Conservation (phyloP, 1,140 invertebrate species). For the Branchinecta lynchi region DNA sequence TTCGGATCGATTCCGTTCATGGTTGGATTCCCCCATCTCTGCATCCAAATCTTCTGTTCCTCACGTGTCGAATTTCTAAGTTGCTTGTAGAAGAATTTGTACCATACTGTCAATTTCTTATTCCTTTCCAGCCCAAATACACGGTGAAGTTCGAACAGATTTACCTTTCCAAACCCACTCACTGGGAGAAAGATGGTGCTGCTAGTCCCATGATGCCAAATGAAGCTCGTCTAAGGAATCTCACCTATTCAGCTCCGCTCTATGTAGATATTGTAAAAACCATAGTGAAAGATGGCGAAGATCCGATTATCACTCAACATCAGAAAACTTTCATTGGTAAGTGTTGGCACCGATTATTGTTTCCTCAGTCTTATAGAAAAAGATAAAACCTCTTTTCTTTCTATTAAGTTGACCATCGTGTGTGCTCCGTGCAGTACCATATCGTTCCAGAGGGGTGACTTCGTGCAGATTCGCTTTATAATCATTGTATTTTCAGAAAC, state of each 20-base stretch:
- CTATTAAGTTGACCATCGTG: no score
- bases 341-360: not conserved
- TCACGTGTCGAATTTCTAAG: no score
- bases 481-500: no score
- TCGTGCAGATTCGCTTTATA: no score
- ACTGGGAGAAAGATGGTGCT: constrained; percentile 99
- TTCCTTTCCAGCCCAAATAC: constrained; percentile 53
- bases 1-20: no score
- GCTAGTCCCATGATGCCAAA: constrained; percentile 99
- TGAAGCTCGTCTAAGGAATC: constrained; percentile 72
- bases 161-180: constrained; percentile 94
- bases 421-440: no score
- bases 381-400: not conserved
- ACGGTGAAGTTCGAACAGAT: constrained; percentile 96
- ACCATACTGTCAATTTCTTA: constrained; percentile 1
- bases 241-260: constrained; percentile 89
- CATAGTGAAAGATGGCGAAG: constrained; percentile 72
- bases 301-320: constrained; percentile 80
- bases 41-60: no score
- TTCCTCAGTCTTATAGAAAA: not conserved
- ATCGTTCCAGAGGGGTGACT: no score
- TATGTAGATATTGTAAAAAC: constrained; percentile 98
- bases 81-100: no score
- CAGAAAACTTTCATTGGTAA: constrained; percentile 92
- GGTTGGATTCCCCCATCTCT: no score